A percentile compares a stretch with the other conserved stretches of the same genome.
Evolutionary conservation across 2,113 vertebrate genomes (phyloP).

Genomic region (Aegotheles bennettii): DNA sequence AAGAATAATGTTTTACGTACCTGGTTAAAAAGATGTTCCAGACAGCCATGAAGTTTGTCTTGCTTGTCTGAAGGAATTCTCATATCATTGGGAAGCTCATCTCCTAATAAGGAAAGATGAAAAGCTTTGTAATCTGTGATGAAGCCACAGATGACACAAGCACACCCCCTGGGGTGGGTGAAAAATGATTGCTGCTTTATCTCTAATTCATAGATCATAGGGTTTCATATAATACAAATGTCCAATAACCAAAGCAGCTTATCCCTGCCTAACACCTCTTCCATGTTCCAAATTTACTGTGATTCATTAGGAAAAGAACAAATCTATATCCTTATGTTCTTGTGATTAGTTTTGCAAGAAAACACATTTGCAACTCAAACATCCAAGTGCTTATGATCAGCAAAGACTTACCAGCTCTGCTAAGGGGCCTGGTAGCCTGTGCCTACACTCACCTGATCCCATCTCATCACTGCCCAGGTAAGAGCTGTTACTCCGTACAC

Average conservation of each 20-base stretch:
- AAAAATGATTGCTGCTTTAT: neutral
- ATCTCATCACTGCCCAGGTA: slow-evolving; percentile 98
- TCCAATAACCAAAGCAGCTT: neutral
- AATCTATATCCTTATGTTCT: neutral
- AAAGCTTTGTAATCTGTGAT: neutral
- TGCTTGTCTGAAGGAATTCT: slow-evolving; percentile 95
- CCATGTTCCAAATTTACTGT: neutral
- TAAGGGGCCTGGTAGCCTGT: neutral
- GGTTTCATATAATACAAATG: neutral
- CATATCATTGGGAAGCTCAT: slow-evolving; percentile 96
- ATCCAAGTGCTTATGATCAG: neutral
- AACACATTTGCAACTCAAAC: neutral
- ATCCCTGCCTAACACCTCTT: neutral
- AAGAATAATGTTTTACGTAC: slow-evolving; percentile 40
- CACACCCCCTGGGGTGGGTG: neutral
- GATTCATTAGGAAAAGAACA: neutral
- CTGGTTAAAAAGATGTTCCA: slow-evolving; percentile 98
- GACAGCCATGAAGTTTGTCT: slow-evolving; percentile 96
- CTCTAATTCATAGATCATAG: neutral
- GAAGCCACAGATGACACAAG: neutral
- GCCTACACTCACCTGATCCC: slow-evolving; percentile 87
- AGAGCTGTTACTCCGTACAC: slow-evolving; percentile 94
- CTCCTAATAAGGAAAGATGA: slow-evolving; percentile 71
- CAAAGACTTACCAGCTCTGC: neutral
- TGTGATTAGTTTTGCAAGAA: neutral